These are phyloP conservation scores for Zaprionus davidi DNA, from an alignment of 1,140 invertebrate species.

Conservation along the genomic window DNA sequence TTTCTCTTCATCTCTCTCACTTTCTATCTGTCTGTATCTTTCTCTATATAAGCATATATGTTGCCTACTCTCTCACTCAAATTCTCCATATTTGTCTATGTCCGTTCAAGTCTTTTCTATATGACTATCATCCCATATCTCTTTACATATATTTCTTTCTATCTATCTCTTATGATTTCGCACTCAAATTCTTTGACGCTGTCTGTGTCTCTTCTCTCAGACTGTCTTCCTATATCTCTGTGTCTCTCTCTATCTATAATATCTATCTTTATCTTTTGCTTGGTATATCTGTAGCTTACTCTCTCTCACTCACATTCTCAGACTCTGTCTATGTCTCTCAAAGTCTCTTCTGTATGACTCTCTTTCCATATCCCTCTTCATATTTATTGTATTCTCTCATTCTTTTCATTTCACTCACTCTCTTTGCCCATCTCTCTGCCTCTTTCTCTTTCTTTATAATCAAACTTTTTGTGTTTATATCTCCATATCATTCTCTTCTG, in stretches of 20 bases:
- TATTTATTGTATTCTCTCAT: neutral
- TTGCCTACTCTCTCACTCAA: too few species aligned
- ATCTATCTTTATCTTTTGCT: neutral
- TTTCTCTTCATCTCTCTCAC: neutral
- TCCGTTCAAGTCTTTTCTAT: rapidly evolving
- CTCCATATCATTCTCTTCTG: neutral
- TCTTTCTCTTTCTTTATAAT: neutral
- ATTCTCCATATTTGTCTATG: too few species aligned
- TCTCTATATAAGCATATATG: too few species aligned
- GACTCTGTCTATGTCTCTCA: neutral
- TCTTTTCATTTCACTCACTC: neutral
- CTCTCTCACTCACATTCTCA: neutral
- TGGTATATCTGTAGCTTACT: neutral
- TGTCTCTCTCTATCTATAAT: neutral
- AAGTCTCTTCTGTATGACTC: neutral
- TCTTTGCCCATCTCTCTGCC: neutral
- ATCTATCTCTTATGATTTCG: neutral
- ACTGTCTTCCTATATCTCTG: neutral
- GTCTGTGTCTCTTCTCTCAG: neutral
- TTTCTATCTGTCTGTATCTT: neutral
- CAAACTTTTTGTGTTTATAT: neutral
- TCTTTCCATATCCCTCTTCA: neutral
- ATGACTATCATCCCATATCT: too few species aligned
- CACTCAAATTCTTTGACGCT: too few species aligned
- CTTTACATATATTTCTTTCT: neutral